Base-by-base conservation (phyloP, 1,140 invertebrate genomes). In the Cardiocondyla obscurior region DNA sequence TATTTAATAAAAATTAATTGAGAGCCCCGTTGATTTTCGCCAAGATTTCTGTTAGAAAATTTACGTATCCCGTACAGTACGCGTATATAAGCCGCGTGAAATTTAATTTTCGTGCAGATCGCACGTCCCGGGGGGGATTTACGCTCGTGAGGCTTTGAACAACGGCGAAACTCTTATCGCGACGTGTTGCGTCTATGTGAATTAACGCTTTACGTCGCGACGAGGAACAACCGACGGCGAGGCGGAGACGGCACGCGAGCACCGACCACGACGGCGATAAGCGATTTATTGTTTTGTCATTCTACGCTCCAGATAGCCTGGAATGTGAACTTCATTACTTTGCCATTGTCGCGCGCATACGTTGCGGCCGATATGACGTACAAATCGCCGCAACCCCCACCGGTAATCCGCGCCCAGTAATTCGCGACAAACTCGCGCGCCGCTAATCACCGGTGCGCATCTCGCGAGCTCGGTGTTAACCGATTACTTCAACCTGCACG, bases 211-310 rank as follows among this genome's bases (percentile, higher is more conserved):
- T 65, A 77, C 60, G 30, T 67, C 60, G 62, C 33, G 62, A 49
- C 60, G 64, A 79, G 73, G 62, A 77, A 77, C 51, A 62, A 55
- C 58, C 53, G 53, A 76, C 22, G 70, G 44, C n/a, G 58, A 62
- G 16, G 58, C 19, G 57, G 82, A 69, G 62, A 69, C 53, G 65
- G 53, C 57, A 51, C 67, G 65, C 77, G 77, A 84, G 57, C 65
- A 57, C 67, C 36, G 58, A 36, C 33, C 57, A 82, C 53, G 22
- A 28, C 33, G 62, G 74, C 73, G 65, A 83, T 81, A 79, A 79
- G 74, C 44, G 76, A 79, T 73, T 84, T 82, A 81, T 82, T 82
- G 83, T 82, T 82, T 82, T 73, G 65, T 81, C 83, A 84, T 84
- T 82, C 64, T 72, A 82, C 58, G 55, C 77, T 73, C 55, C 57